These are phyloP conservation scores for Agraylea sexmaculata DNA, from an alignment of 1,140 invertebrate genomes.

Conservation along the genomic window DNA sequence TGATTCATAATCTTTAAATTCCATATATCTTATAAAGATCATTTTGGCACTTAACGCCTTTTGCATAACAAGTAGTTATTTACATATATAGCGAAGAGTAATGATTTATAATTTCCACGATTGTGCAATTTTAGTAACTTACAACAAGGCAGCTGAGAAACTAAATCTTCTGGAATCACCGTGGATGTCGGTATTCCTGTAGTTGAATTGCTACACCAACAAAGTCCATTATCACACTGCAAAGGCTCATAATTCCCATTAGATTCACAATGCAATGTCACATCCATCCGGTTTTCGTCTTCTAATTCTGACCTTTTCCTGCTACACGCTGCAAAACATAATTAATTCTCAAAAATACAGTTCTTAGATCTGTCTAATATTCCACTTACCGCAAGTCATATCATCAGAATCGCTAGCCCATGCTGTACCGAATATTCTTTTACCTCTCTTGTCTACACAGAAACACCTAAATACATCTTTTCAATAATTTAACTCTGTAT, in stretches of 20 bases:
- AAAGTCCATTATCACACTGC: constrained; percentile 47
- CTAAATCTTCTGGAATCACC: constrained; percentile 39
- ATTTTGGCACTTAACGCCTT: too few species aligned
- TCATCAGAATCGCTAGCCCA: constrained; percentile 37
- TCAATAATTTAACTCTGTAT: not conserved
- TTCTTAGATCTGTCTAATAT: not conserved
- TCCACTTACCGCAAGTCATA: constrained; percentile 38
- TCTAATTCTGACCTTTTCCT: constrained; percentile 39
- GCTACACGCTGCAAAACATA: constrained; percentile 40
- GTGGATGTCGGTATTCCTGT: constrained; percentile 39
- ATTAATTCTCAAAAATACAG: not conserved
- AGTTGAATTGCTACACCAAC: constrained; percentile 45
- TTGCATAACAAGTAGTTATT: too few species aligned
- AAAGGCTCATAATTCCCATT: constrained; percentile 47
- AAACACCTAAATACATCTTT: constrained; percentile 38
- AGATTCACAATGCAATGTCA: constrained; percentile 43
- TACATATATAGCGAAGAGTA: too few species aligned
- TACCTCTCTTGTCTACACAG: constrained; percentile 38
- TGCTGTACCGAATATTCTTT: constrained; percentile 43
- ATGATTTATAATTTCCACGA: too few species aligned
- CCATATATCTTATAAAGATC: too few species aligned
- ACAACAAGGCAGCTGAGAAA: constrained; percentile 45
- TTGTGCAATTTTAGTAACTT: too few species aligned
- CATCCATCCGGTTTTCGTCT: constrained; percentile 25
- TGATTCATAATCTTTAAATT: too few species aligned